Evolutionary conservation across 2,888 invertebrate species (phyloP), one percentile per base, ranked within the genome.

Genomic region (Phyto melanocephala): DNA sequence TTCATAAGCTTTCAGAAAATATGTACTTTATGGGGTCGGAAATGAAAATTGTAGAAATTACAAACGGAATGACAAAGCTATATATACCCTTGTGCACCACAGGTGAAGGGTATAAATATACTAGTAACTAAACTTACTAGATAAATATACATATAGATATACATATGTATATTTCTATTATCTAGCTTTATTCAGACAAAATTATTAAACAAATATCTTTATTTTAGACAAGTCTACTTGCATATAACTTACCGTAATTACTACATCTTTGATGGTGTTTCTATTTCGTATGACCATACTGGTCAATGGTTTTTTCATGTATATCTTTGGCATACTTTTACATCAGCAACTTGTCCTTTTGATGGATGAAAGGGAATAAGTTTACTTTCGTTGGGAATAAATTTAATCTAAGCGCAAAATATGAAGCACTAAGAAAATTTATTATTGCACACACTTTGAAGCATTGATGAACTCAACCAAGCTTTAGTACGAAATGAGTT

Each of bases 251-350:
- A 91, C 91, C 88, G 96, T 96, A 92, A 96, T 95, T 89, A 96
- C 95, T 91, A 95, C 96, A 93, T 96, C 96, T 93, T 96, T 96
- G 92, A 96, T 95, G 91, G 95, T 94, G 93, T 96, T 96, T 92
- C 96, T 94, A 92, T 95, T 96, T 91, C 96, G 93, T 92, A 96
- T 95, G 91, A 96, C 95, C 94, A 96, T 96, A 92, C 96, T 95
- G 81, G 89, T 86, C 92, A 96, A 95, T 91, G 95, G 95, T 93
- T 95, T 96, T 87, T 91, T 91, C 84, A 90, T 89, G 75, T 90
- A 90, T 85, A 91, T 91, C 88, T 90, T 91, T 86, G 91, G 91
- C 91, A 91, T 91, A 37, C 68, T 63, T 35, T 74, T 28, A 45
- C 82, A 82, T 79, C 60, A 71, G 79, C 60, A 40, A 35, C n/a